phyloP scores from a whole-genome alignment of 64 coral and sea anemone genomes.

The Stichodactyla mertensii region DNA sequence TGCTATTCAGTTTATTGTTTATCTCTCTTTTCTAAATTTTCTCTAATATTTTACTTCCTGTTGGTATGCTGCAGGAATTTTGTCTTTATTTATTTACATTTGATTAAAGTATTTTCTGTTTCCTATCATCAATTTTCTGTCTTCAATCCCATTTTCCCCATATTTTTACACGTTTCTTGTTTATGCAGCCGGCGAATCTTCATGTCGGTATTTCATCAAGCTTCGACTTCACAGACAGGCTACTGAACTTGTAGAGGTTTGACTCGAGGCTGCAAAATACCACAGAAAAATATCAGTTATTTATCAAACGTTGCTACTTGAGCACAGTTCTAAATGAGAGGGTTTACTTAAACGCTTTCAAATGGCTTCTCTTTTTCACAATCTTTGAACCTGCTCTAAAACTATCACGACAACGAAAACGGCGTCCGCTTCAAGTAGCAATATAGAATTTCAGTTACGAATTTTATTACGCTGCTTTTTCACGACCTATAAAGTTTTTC shows the following conservation, averaged over 20 bases:
- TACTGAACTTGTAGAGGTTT: constrained; percentile 3
- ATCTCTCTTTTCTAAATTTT: background rate
- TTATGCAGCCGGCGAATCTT: background rate
- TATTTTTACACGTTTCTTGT: background rate
- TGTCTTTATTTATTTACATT: background rate
- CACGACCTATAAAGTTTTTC: too few species aligned
- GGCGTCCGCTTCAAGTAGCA: too few species aligned
- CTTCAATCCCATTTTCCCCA: background rate
- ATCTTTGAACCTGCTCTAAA: too few species aligned
- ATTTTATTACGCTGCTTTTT: too few species aligned
- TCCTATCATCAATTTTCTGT: background rate
- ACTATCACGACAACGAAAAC: too few species aligned
- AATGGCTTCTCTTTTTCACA: too few species aligned
- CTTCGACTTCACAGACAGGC: background rate
- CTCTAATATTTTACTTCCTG: background rate
- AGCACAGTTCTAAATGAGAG: too few species aligned
- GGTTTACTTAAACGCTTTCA: too few species aligned
- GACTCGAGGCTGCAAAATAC: background rate
- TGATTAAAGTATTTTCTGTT: background rate
- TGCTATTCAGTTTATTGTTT: background rate
- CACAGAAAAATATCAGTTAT: too few species aligned
- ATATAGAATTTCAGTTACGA: too few species aligned
- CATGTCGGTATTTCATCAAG: background rate
- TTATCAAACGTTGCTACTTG: too few species aligned
- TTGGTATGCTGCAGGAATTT: background rate